Evolutionary conservation across 2,113 vertebrate species (phyloP).

Genomic region (Oncorhynchus gorbuscha): DNA sequence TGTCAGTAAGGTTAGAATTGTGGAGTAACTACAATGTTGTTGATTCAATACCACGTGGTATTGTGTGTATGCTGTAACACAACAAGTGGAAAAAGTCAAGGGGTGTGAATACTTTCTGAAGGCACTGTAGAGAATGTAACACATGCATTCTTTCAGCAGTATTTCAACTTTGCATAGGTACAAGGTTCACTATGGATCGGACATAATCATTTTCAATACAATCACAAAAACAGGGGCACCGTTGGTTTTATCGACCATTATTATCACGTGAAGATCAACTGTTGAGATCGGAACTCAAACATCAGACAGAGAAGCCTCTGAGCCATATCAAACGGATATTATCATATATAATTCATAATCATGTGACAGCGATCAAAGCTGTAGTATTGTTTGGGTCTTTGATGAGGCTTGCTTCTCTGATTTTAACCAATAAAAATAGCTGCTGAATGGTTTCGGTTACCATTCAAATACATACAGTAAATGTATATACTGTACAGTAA

Average conservation of each 20-base stretch:
- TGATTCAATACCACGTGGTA: too few species aligned
- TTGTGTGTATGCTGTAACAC: too few species aligned
- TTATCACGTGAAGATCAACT: neutral
- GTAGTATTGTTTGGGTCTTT: neutral
- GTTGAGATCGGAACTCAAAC: neutral
- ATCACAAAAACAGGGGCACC: neutral
- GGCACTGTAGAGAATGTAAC: neutral
- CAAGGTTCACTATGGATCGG: neutral
- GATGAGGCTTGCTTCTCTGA: neutral
- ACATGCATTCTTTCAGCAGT: neutral
- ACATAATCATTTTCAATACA: neutral
- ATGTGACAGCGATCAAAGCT: constrained; percentile 33
- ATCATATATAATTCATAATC: constrained; percentile 33
- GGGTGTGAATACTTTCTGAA: too few species aligned
- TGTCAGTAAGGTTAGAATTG: too few species aligned
- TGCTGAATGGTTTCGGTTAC: neutral
- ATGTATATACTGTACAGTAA: neutral
- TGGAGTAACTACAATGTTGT: too few species aligned
- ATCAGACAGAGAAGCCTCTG: constrained; percentile 20
- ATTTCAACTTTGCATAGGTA: constrained; percentile 14
- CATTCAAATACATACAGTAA: neutral
- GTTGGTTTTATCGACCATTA: neutral
- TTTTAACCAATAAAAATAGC: neutral
- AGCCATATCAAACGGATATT: constrained; percentile 31
- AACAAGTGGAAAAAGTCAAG: too few species aligned